phyloP scores from a whole-genome alignment of 1,140 invertebrate genomes.

The Copidosoma floridanum region DNA sequence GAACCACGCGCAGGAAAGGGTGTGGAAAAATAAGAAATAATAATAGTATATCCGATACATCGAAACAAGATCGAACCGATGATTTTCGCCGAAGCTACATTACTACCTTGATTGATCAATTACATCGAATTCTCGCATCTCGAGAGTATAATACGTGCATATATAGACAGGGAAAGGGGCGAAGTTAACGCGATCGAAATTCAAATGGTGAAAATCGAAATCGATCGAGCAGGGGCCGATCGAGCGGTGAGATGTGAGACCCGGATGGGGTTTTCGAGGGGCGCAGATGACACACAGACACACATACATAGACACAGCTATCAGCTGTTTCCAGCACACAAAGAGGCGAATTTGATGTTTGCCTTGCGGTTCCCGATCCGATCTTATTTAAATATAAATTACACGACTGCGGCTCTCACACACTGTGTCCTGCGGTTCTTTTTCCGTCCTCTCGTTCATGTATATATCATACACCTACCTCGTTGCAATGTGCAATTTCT shows the following conservation, averaged over 20 bases:
- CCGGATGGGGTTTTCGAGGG: conserved; percentile 2
- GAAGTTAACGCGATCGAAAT: no score
- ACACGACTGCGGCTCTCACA: conserved; percentile 33
- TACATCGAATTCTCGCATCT: conserved; percentile 15
- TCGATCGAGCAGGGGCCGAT: background rate
- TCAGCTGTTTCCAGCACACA: conserved; percentile 7
- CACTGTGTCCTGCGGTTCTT: conserved; percentile 30
- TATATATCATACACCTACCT: no score
- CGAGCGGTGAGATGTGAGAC: conserved; percentile 8
- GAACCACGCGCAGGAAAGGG: no score
- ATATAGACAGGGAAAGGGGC: no score
- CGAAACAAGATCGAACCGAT: no score
- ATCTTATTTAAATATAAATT: conserved; percentile 55
- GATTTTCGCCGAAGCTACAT: no score
- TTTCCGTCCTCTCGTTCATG: no score
- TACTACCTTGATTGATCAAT: conserved; percentile 28
- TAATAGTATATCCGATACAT: no score
- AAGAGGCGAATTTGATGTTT: conserved; percentile 39
- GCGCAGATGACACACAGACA: no score
- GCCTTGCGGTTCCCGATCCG: conserved; percentile 50
- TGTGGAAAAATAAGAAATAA: no score
- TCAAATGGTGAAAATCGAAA: conserved; percentile 21
- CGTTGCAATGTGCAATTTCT: no score
- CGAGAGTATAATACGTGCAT: no score
- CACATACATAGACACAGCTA: conserved; percentile 1